Percentiles rank a stretch among this genome's conserved stretches.
Conservation (phyloP, 2,888 invertebrate genomes). For the Aspidiotus destructor region DNA sequence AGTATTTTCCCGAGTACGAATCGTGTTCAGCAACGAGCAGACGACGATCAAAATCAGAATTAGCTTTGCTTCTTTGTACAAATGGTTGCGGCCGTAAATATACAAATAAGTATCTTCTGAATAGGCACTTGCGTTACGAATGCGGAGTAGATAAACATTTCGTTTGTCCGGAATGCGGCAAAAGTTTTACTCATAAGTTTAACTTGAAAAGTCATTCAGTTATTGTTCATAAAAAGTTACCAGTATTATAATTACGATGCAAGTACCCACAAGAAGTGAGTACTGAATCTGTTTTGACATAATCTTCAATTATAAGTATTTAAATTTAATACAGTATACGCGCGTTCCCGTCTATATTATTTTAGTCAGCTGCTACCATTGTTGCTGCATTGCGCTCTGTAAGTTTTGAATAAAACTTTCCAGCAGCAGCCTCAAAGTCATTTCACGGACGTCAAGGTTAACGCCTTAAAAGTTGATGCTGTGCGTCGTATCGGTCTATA, state of each 20-base stretch:
- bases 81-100: slow-evolving; percentile 33
- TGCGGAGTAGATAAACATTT: slow-evolving; percentile 32
- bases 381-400: too few relatives aligned
- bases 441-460: too few relatives aligned
- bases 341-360: too few relatives aligned
- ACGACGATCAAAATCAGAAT: not conserved
- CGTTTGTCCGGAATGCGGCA: slow-evolving; percentile 40
- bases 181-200: slow-evolving; percentile 40
- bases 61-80: slow-evolving; percentile 13
- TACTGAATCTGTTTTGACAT: too few relatives aligned
- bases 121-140: slow-evolving; percentile 35
- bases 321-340: too few relatives aligned
- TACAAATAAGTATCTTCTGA: slow-evolving; percentile 30
- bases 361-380: too few relatives aligned
- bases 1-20: not conserved
- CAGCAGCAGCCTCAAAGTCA: too few relatives aligned
- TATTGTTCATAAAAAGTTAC: slow-evolving; percentile 17
- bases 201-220: slow-evolving; percentile 38
- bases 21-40: not conserved
- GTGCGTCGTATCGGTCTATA: too few relatives aligned
- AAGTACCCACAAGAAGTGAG: too few relatives aligned
- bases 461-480: too few relatives aligned
- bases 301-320: too few relatives aligned
- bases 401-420: too few relatives aligned
- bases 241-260: not conserved